These are phyloP conservation scores for Lanius collurio DNA, from an alignment of 2,113 vertebrate genomes.

Conservation along the genomic window DNA sequence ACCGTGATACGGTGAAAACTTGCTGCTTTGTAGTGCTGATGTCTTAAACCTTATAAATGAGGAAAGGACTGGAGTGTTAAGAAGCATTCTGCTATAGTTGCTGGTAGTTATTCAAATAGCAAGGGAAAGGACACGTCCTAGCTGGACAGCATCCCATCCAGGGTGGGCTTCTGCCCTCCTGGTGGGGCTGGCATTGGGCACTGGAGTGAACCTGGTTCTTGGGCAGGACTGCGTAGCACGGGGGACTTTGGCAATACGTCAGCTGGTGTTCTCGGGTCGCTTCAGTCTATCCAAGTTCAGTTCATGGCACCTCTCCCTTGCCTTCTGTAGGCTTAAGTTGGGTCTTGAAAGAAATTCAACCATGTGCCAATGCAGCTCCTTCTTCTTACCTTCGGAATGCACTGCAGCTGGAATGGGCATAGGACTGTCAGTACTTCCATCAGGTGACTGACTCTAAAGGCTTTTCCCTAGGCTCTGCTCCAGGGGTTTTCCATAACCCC, in stretches of 20 bases:
- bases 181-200: too few species aligned
- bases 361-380: neutral
- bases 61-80: neutral
- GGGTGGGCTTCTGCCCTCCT: neutral
- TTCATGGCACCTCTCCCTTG: neutral
- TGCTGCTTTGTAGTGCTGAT: neutral
- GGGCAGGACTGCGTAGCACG: fast-evolving
- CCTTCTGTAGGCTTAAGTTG: neutral
- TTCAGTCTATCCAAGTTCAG: neutral
- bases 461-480: neutral
- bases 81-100: fast-evolving
- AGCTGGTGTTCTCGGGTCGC: fast-evolving
- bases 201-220: fast-evolving
- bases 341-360: neutral
- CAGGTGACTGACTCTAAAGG: neutral
- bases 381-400: neutral
- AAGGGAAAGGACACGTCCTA: neutral
- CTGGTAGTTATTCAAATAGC: neutral
- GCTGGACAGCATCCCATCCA: neutral
- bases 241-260: fast-evolving
- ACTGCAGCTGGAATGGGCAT: fast-evolving
- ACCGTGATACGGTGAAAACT: fast-evolving
- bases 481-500: fast-evolving
- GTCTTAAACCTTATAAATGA: neutral
- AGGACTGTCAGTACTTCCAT: neutral